Evolutionary conservation across 1,140 invertebrate genomes (phyloP), one percentile per base, ranked within the genome.

Genomic region (Littorina saxatilis): DNA sequence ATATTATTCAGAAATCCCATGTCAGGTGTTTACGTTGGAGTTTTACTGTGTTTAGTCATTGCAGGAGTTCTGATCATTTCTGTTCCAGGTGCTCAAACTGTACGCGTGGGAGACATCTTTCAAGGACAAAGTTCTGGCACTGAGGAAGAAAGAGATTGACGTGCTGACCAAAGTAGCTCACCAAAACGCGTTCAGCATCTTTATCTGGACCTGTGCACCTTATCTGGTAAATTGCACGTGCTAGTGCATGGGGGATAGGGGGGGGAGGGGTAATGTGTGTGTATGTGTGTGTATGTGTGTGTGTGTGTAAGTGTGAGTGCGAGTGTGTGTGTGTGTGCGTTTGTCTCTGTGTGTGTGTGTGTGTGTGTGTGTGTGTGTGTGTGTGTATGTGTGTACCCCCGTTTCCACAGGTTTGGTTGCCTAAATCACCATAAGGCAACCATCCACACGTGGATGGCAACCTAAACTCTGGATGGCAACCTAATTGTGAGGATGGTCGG

Each of bases 181-280:
- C 81, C 80, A 94, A 2, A 91, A 89, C 79, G 91, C 92, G 27
- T 95, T 95, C 27, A 97, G 96, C n/a, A 96, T 96, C 52, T 98
- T 99, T 91, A 95, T 98, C 83, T 99, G 97, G 97, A 96, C 96
- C 0, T 98, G 96, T 93, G 97, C 97, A 17, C 98, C 98, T 20
- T 98, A 98, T 92, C 94, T 99, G 66, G 90, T 91, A 74, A 87
- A 83, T 83, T 47, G 40, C 20, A 20, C n/a, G 9, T 77, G 9
- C 23, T 73, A 27, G 17, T 50, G 63, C 39, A 2, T 40, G 68
- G 35, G 1, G 68, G 35, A 3, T 35, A 0, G 50, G 50, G 50
- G 50, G 50, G 50, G 23, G 50, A 23, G 50, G 50, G 50, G 50
- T n/a, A n/a, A n/a, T n/a, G n/a, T n/a, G n/a, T n/a, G n/a, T n/a